Conservation (phyloP, 2,113 vertebrate genomes). For the Tetrax tetrax region DNA sequence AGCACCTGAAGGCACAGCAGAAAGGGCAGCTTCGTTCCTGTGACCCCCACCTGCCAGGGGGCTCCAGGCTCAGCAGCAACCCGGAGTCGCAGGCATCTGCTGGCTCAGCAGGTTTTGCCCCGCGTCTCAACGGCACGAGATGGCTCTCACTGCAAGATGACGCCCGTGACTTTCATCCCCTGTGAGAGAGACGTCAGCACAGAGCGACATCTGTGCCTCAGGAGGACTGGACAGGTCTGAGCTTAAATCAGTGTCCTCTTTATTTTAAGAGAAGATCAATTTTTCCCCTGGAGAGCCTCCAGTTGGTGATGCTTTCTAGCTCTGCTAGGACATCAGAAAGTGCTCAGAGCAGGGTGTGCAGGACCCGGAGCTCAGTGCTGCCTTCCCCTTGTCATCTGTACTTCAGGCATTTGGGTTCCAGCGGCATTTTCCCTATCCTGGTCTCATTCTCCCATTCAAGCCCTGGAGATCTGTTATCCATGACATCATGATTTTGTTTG, state of each 20-base stretch:
- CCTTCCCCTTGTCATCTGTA: accelerated
- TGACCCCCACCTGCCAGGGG: background rate
- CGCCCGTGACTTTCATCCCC: background rate
- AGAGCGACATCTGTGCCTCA: background rate
- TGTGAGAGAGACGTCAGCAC: background rate
- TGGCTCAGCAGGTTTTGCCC: background rate
- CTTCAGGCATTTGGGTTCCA: background rate
- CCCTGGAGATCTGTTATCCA: background rate
- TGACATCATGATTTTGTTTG: constrained; percentile 53
- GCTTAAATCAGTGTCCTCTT: background rate
- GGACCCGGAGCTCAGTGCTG: background rate
- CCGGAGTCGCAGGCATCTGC: background rate
- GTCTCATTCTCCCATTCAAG: background rate
- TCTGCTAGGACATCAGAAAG: background rate
- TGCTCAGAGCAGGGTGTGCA: background rate
- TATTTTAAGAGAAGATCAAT: background rate
- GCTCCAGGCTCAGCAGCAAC: background rate
- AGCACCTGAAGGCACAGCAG: background rate
- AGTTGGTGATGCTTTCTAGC: background rate
- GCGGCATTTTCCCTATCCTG: background rate
- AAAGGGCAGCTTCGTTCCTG: background rate
- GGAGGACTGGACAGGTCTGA: background rate
- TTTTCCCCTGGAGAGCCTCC: background rate
- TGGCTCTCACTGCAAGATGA: accelerated
- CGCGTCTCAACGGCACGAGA: accelerated